Evolutionary conservation across 2,797 vertebrate genomes (phyloP).

Genomic region (Muscicapa comitata): DNA sequence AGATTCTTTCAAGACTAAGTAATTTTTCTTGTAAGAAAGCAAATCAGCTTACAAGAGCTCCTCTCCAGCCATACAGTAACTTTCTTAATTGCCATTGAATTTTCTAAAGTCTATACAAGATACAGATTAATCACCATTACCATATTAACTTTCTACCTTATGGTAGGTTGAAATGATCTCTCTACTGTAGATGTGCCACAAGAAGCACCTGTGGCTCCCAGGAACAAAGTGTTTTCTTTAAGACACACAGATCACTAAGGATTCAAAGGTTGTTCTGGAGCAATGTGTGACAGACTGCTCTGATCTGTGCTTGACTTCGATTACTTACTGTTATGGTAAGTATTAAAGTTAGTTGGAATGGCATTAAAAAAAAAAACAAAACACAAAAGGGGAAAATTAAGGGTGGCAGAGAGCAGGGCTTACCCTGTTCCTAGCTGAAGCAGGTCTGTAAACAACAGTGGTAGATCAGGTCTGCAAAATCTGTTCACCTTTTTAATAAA

Average conservation of each 20-base stretch:
- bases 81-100: background rate
- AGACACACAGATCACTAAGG: background rate
- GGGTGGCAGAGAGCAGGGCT: background rate
- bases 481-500: background rate
- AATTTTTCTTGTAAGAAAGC: background rate
- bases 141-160: background rate
- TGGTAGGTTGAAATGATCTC: background rate
- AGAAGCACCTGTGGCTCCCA: background rate
- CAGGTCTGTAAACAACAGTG: background rate
- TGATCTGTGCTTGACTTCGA: background rate
- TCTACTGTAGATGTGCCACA: accelerated
- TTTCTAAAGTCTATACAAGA: background rate
- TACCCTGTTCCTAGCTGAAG: background rate
- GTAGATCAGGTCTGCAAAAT: background rate
- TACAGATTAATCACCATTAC: background rate
- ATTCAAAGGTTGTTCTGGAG: background rate
- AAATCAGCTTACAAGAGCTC: background rate
- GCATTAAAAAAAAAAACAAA: background rate
- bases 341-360: background rate
- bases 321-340: background rate
- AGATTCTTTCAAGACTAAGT: background rate
- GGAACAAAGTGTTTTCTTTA: background rate
- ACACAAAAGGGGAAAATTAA: background rate
- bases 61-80: background rate
- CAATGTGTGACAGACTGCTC: background rate